phyloP scores from a whole-genome alignment of 2,797 vertebrate species.

The Tenualosa thibaudeaui region DNA sequence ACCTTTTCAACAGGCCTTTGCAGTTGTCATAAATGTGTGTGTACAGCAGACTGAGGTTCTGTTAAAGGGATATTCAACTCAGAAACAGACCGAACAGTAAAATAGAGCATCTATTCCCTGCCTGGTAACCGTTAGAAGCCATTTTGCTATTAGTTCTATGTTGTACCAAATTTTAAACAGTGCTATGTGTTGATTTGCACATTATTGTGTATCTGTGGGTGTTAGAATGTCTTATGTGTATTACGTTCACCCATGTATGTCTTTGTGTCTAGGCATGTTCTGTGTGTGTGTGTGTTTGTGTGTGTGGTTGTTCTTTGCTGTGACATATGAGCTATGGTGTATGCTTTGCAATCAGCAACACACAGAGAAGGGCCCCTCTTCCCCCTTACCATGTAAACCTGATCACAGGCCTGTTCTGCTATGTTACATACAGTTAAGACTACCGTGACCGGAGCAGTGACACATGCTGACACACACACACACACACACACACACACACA shows the following conservation, averaged over 20 bases:
- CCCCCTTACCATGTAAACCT: background rate
- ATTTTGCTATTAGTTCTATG: too few relatives aligned
- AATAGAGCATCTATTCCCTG: too few relatives aligned
- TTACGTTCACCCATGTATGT: background rate
- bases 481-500: background rate
- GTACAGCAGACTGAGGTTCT: too few relatives aligned
- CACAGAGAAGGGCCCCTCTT: background rate
- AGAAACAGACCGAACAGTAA: too few relatives aligned
- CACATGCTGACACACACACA: background rate
- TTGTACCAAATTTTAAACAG: too few relatives aligned
- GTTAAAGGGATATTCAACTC: too few relatives aligned
- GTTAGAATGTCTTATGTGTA: background rate
- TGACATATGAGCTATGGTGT: background rate
- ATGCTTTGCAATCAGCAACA: background rate
- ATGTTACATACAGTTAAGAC: background rate
- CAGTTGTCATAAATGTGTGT: too few relatives aligned
- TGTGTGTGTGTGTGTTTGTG: background rate
- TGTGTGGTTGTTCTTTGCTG: background rate
- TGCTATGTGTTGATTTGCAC: too few relatives aligned
- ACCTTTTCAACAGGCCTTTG: background rate
- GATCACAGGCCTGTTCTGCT: background rate
- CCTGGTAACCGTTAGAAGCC: too few relatives aligned
- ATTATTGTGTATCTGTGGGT: too few relatives aligned
- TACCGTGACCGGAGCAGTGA: slow-evolving; percentile 1
- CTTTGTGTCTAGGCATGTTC: background rate